Evolutionary conservation across 2,797 vertebrate genomes (phyloP).

Genomic region (Phataginus tetradactyla): DNA sequence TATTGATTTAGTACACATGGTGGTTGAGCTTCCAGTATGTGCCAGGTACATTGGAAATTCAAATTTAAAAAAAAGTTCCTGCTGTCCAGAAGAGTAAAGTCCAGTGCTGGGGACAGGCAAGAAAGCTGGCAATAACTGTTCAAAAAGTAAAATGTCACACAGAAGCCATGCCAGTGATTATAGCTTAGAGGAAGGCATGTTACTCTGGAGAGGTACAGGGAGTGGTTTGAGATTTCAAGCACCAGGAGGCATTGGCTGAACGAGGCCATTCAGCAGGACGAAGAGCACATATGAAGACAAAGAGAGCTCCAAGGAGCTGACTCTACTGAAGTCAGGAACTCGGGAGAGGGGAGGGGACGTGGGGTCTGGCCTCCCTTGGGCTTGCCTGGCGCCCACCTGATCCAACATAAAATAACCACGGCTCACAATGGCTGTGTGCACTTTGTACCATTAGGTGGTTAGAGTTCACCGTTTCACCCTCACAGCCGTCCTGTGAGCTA

Average conservation of each 20-base stretch:
- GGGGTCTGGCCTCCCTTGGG: too few relatives aligned
- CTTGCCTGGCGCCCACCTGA: accelerated
- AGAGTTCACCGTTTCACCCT: not conserved
- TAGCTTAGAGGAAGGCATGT: not conserved
- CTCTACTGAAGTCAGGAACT: not conserved
- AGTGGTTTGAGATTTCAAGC: not conserved
- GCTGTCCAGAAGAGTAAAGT: not conserved
- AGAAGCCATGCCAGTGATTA: not conserved
- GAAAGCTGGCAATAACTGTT: not conserved
- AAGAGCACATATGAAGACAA: accelerated
- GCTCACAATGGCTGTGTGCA: not conserved
- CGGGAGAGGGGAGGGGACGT: accelerated
- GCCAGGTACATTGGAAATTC: not conserved
- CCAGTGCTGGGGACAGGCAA: not conserved
- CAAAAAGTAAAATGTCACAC: not conserved
- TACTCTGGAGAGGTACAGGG: not conserved
- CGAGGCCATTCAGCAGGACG: accelerated
- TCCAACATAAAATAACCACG: not conserved
- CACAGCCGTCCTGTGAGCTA: not conserved
- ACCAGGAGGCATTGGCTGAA: not conserved
- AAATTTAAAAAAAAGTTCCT: not conserved
- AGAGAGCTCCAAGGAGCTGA: not conserved
- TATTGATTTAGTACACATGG: not conserved
- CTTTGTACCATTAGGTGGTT: not conserved
- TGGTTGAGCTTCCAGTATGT: not conserved